These are phyloP conservation scores for Physella acuta DNA, from an alignment of 1,140 invertebrate species.

Conservation along the genomic window DNA sequence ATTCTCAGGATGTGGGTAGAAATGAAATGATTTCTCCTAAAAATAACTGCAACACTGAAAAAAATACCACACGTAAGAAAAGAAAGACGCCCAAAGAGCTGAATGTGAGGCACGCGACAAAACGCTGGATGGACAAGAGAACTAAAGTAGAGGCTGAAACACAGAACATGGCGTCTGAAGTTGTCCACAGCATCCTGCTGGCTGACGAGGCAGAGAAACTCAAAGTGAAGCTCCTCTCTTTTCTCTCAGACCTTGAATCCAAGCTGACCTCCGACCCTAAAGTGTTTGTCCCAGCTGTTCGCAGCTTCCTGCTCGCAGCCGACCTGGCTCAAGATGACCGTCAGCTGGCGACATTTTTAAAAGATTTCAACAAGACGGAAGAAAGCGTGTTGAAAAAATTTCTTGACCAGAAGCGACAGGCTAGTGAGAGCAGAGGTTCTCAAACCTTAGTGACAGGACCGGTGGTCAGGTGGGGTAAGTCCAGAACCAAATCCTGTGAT, in stretches of 20 bases:
- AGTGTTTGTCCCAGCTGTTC: conserved; percentile 11
- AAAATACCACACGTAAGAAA: no score
- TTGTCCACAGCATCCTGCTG: neutral
- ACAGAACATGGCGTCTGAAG: conserved; percentile 13
- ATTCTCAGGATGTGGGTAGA: neutral
- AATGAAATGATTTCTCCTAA: neutral
- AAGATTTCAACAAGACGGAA: conserved; percentile 12
- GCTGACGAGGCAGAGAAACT: conserved; percentile 13
- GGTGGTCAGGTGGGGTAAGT: neutral
- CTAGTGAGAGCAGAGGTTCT: neutral
- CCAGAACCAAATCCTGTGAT: no score
- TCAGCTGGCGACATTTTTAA: neutral
- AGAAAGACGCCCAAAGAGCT: neutral
- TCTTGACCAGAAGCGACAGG: neutral
- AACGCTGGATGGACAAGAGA: conserved; percentile 11
- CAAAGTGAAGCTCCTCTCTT: conserved; percentile 1
- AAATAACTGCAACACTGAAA: no score
- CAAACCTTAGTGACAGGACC: conserved; percentile 4
- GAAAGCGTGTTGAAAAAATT: conserved; percentile 3
- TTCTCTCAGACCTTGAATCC: conserved; percentile 5
- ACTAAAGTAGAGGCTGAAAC: conserved; percentile 14
- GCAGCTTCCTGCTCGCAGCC: neutral
- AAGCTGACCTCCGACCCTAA: conserved; percentile 15
- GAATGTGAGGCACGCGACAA: conserved; percentile 13
- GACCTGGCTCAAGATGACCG: neutral